Percentiles rank a stretch among this genome's conserved stretches.
Evolutionary conservation across 92 coral and sea anemone species (phyloP).

Genomic region (Palythoa grandis): DNA sequence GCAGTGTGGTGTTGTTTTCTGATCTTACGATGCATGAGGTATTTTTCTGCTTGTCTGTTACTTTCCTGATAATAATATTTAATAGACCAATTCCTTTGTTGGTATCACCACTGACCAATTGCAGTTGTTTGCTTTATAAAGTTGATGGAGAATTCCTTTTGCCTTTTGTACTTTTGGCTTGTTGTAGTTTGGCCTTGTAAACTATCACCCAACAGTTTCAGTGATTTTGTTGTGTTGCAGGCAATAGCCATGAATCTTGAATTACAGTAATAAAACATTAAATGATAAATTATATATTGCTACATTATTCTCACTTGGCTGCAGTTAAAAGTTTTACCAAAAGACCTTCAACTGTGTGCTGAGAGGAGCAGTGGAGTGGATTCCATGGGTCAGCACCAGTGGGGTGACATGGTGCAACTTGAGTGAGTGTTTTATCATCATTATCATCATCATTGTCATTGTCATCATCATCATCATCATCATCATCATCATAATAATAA

Average conservation of each 20-base stretch:
- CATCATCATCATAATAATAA: background rate
- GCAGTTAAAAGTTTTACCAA: slow-evolving; percentile 92
- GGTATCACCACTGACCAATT: no score
- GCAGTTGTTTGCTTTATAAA: no score
- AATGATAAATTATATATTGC: no score
- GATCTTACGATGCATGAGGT: slow-evolving; percentile 99
- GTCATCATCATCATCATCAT: background rate
- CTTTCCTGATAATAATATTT: background rate
- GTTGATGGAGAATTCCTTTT: no score
- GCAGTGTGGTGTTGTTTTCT: slow-evolving; percentile 89
- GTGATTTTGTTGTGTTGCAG: no score
- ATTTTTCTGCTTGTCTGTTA: background rate
- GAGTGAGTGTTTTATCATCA: slow-evolving; percentile 73
- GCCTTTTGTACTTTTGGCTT: no score
- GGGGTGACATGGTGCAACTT: slow-evolving; percentile 97
- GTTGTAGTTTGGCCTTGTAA: no score
- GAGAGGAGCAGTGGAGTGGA: slow-evolving; percentile 99
- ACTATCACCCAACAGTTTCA: no score
- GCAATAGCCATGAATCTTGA: no score
- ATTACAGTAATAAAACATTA: no score
- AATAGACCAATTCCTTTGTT: no score
- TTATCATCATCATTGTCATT: background rate
- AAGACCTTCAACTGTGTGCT: slow-evolving; percentile 95
- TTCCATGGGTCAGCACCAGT: slow-evolving; percentile 99
- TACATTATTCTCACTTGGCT: background rate